Base-by-base conservation (phyloP, 1,140 invertebrate species). In the Sycophila sp. region DNA sequence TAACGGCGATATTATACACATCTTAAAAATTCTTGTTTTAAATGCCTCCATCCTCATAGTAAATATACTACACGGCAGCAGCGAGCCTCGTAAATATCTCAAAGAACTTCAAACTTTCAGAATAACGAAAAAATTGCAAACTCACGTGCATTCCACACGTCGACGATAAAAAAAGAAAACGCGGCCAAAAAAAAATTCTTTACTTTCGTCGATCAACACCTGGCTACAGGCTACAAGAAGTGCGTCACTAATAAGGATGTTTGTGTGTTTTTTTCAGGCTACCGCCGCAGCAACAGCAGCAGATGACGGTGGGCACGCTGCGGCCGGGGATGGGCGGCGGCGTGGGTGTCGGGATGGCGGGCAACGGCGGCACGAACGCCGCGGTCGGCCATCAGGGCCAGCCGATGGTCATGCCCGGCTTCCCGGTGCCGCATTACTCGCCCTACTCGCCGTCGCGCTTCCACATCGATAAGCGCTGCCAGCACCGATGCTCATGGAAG, bases 401-500 rank as follows among this genome's bases (percentile, higher is more conserved):
- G 47, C 80, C 81, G 59, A 87, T 93, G 77, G 92, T 93, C 51
- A 93, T 94, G 90, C 92, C 93, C 42, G 92, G 91, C 75, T 94
- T 94, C 85, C 93, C 92, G 6, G 90, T 91, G 75, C 91, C 92
- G 55, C 90, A 94, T 78, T 93, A 95, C 88, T 91, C 92, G 75
- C 89, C 91, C 74, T 94, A 94, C 86, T 95, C 94, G 73, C 94
- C 94, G 79, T 95, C 96, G 73, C 92, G 95, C 81, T 96, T 97
- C 88, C 94, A 95, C 87, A 94, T 97, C 87, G 94, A 96, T 87
- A 96, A 97, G 86, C 90, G 94, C 71, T 95, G 94, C 85, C 93
- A 94, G 79, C 93, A 96, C 80, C 89, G 94, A 71, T 98, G 95
- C 89, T 96, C 94, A 78, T 98, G 96, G 96, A 96, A 96, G 86